These are phyloP conservation scores for Drosophila longiperda DNA, from an alignment of 2,888 invertebrate genomes.

Conservation along the genomic window DNA sequence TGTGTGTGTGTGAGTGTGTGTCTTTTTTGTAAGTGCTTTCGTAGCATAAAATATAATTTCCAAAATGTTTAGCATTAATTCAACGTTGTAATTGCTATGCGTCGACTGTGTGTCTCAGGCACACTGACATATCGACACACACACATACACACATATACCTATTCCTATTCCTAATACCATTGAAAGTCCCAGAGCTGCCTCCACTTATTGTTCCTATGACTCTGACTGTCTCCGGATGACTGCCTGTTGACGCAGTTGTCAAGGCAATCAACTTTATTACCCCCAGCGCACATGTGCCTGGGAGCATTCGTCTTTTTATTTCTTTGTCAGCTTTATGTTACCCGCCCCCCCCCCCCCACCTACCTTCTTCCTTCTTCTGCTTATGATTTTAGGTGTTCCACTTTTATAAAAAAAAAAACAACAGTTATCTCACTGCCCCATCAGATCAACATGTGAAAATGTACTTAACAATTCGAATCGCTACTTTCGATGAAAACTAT, in stretches of 20 bases:
- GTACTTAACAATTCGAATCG: background rate
- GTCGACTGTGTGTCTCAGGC: conserved; percentile 16
- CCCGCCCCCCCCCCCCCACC: too few relatives aligned
- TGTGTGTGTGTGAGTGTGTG: background rate
- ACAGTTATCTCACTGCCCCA: background rate
- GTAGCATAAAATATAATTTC: conserved; percentile 45
- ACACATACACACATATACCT: background rate
- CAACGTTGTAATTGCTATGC: conserved; percentile 46
- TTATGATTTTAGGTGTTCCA: conserved; percentile 8
- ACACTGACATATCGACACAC: background rate
- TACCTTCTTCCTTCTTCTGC: background rate
- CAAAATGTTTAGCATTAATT: conserved; percentile 53
- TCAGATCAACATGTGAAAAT: background rate
- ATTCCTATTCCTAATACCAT: background rate
- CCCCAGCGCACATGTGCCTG: conserved; percentile 63
- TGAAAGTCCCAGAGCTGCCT: conserved; percentile 8
- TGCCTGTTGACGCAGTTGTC: conserved; percentile 66
- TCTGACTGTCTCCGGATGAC: conserved; percentile 18
- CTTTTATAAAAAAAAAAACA: background rate
- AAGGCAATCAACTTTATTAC: conserved; percentile 71
- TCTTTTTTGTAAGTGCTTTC: conserved; percentile 27
- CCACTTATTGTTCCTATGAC: conserved; percentile 10
- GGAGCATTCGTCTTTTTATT: conserved; percentile 15
- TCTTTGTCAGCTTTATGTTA: background rate
- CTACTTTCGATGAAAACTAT: background rate